phyloP scores from a whole-genome alignment of 2,797 vertebrate genomes.

The Aerospiza tachiro region DNA sequence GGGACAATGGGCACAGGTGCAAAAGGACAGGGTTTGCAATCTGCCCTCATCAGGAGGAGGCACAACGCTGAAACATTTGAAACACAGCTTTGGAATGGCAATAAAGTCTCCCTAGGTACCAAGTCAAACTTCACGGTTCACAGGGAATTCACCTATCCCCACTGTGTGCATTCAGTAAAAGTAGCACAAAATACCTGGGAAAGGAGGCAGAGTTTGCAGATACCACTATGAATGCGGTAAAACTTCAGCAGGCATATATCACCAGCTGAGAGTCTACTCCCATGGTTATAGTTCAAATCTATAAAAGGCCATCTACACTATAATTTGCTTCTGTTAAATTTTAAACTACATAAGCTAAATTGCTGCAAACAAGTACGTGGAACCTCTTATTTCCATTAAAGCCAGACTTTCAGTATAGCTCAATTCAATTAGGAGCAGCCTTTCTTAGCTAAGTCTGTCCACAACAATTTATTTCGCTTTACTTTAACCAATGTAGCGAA shows the following conservation, averaged over 20 bases:
- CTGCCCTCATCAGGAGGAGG: neutral
- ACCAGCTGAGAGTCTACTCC: neutral
- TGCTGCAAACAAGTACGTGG: neutral
- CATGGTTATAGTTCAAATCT: neutral
- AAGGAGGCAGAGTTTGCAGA: neutral
- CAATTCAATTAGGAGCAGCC: neutral
- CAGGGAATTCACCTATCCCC: neutral
- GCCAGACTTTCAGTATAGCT: neutral
- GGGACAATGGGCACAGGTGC: neutral
- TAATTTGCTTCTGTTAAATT: neutral
- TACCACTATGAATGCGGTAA: neutral
- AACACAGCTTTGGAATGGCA: fast-evolving
- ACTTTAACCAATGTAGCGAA: neutral
- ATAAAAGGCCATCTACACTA: neutral
- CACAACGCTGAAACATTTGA: neutral
- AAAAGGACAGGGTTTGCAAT: neutral
- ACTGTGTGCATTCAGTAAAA: neutral
- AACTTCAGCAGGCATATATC: neutral
- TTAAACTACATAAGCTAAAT: neutral
- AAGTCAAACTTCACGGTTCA: neutral
- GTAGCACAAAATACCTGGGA: neutral
- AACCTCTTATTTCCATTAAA: conserved; percentile 6
- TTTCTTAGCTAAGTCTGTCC: neutral
- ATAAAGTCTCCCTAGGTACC: neutral
- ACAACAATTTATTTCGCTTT: neutral